Percentiles rank a stretch among this genome's conserved stretches.
Conservation (phyloP, 2,113 vertebrate genomes). For the Polypterus bichir region DNA sequence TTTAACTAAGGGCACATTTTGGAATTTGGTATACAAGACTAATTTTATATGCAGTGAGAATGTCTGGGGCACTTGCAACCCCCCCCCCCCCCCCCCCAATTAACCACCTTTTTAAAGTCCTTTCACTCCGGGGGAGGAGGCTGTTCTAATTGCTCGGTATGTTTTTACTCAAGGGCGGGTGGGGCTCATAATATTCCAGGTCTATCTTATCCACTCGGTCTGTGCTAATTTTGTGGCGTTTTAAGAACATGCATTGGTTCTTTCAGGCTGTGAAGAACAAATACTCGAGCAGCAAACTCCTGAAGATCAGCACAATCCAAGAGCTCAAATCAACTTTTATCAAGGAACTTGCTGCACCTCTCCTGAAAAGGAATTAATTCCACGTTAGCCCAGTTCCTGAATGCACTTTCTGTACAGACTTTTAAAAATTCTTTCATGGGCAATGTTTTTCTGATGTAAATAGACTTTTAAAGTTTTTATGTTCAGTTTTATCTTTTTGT, state of each 20-base stretch:
- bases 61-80: no score
- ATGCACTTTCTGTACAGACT: conserved; percentile 19
- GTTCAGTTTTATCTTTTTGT: no score
- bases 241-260: not conserved
- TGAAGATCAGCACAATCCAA: conserved; percentile 68
- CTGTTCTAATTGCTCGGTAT: not conserved
- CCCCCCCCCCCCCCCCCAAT: no score
- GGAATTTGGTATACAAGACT: no score
- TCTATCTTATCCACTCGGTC: not conserved
- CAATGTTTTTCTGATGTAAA: conserved; percentile 28
- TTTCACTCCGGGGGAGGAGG: not conserved
- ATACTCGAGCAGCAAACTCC: conserved; percentile 66
- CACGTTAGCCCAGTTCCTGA: not conserved
- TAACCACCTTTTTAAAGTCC: no score
- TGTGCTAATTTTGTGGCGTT: not conserved
- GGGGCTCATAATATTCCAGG: not conserved
- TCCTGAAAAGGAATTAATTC: conserved; percentile 27
- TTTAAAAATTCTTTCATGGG: not conserved
- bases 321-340: conserved; percentile 52
- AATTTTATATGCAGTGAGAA: no score
- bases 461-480: conserved; percentile 5
- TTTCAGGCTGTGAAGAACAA: conserved; percentile 74
- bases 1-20: no score
- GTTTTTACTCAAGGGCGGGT: not conserved
- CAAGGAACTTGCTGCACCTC: conserved; percentile 49